phyloP scores from a whole-genome alignment of 2,888 invertebrate species.

The Euphydryas editha region DNA sequence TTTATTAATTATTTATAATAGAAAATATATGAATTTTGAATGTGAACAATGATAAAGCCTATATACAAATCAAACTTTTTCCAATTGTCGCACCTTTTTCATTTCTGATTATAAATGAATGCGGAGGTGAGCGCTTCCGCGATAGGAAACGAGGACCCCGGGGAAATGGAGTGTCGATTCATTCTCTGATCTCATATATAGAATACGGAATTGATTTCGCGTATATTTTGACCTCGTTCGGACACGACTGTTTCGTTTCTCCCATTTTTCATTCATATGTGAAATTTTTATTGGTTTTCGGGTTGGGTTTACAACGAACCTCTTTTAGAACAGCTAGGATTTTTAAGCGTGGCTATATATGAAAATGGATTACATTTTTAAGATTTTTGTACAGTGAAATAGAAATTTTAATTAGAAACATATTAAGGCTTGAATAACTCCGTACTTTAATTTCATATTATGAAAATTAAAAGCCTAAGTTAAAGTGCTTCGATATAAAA shows the following conservation, averaged over 20 bases:
- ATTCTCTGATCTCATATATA: slow-evolving; percentile 50
- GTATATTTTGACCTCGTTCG: slow-evolving; percentile 35
- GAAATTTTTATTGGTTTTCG: slow-evolving; percentile 22
- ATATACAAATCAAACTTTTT: not conserved
- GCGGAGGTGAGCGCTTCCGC: slow-evolving; percentile 62
- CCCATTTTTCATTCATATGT: slow-evolving; percentile 29
- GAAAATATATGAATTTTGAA: too few relatives aligned
- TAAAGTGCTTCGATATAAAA: not conserved
- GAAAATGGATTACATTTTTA: not conserved
- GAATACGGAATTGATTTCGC: slow-evolving; percentile 54
- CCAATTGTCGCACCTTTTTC: slow-evolving; percentile 56
- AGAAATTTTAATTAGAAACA: not conserved
- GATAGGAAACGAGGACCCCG: slow-evolving; percentile 61
- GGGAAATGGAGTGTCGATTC: slow-evolving; percentile 61
- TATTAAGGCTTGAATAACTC: not conserved
- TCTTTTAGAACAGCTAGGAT: slow-evolving; percentile 9
- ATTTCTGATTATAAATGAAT: slow-evolving; percentile 65
- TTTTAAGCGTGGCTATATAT: not conserved
- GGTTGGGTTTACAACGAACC: slow-evolving; percentile 25
- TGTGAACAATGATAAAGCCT: not conserved
- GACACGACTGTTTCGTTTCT: slow-evolving; percentile 28
- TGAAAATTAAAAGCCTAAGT: not conserved
- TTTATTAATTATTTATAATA: too few relatives aligned
- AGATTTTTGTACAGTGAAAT: not conserved
- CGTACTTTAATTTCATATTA: too few relatives aligned